A percentile compares a stretch with the other conserved stretches of the same genome.
These are phyloP conservation scores for Stramonita haemastoma DNA, from an alignment of 2,888 invertebrate genomes.

Conservation along the genomic window DNA sequence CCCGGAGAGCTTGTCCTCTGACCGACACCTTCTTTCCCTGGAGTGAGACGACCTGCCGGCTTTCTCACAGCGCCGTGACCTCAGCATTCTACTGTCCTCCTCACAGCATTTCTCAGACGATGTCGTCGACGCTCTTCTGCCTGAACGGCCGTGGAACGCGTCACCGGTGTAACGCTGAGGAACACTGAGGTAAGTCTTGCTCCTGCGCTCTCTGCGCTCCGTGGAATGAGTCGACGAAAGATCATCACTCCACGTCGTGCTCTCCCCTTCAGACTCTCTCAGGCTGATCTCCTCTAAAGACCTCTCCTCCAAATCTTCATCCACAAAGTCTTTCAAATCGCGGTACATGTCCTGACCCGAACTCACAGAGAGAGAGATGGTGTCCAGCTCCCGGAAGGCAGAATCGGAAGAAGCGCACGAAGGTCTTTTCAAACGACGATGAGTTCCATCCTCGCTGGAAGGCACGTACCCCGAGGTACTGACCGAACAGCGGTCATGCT, in stretches of 20 bases:
- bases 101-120: neutral
- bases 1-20: neutral
- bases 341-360: conserved; percentile 25
- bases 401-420: conserved; percentile 52
- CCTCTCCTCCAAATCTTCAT: neutral
- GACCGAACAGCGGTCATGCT: conserved; percentile 37
- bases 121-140: neutral
- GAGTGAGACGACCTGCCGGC: neutral
- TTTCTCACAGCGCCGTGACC: neutral
- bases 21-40: neutral
- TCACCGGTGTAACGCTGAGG: neutral
- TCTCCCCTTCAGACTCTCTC: neutral
- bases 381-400: conserved; percentile 49
- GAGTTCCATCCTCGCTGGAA: conserved; percentile 49
- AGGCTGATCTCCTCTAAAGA: neutral
- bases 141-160: neutral
- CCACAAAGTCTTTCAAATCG: neutral
- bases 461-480: conserved; percentile 34
- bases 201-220: neutral
- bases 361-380: conserved; percentile 44
- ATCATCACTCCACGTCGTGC: neutral
- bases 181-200: neutral
- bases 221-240: neutral
- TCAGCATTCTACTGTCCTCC: neutral
- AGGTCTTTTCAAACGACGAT: conserved; percentile 37